phyloP scores from a whole-genome alignment of 92 coral and sea anemone genomes.

The Epizoanthus illoricatus region DNA sequence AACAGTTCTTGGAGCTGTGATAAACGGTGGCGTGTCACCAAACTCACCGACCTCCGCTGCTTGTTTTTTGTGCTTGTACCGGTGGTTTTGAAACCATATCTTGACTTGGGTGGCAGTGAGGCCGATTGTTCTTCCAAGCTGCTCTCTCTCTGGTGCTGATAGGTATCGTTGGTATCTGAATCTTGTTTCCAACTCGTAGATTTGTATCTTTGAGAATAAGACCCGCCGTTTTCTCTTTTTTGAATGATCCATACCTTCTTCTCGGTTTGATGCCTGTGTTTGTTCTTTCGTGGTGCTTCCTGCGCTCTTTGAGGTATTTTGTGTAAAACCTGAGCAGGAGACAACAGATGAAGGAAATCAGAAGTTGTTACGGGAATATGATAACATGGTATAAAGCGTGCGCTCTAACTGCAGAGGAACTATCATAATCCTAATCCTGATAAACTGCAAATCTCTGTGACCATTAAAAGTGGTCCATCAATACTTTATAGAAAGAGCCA shows the following conservation, averaged over 20 bases:
- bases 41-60: constrained; percentile 94
- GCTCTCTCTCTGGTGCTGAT: constrained; percentile 99
- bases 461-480: background rate
- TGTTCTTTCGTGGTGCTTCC: constrained; percentile 14
- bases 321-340: constrained; percentile 18
- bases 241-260: constrained; percentile 65
- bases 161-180: constrained; percentile 97
- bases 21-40: constrained; percentile 74
- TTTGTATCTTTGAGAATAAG: constrained; percentile 95
- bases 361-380: constrained; percentile 14
- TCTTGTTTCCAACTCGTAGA: constrained; percentile 94
- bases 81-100: constrained; percentile 99
- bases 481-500: background rate
- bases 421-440: background rate
- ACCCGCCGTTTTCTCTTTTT: constrained; percentile 96
- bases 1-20: constrained; percentile 82
- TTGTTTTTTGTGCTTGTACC: constrained; percentile 96
- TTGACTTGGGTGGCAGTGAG: constrained; percentile 98
- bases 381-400: constrained; percentile 27
- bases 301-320: constrained; percentile 30
- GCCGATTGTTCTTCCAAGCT: constrained; percentile 94
- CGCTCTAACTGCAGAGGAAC: constrained; percentile 6
- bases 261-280: constrained; percentile 52
- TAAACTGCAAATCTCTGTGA: constrained; percentile 29
- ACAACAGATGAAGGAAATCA: constrained; percentile 18